A percentile compares a stretch with the other conserved stretches of the same genome.
Conservation (phyloP, 2,888 invertebrate species). For the Aleiodes leptofemur region DNA sequence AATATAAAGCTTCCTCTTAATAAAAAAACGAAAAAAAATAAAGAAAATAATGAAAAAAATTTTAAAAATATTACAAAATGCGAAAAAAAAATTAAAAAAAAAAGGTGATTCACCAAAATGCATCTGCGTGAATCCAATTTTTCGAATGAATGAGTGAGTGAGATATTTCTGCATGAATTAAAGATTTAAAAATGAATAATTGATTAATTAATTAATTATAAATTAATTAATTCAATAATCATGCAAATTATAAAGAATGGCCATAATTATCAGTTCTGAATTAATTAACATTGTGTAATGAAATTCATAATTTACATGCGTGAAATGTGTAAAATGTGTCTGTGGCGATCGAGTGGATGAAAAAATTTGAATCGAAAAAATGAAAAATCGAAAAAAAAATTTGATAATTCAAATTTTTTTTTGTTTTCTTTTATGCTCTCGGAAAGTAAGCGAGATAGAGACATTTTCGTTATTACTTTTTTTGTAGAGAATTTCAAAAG, state of each 20-base stretch:
- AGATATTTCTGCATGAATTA: no score
- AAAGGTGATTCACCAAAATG: slow-evolving; percentile 35
- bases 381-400: no score
- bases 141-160: slow-evolving; percentile 11
- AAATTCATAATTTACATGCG: slow-evolving; percentile 33
- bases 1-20: slow-evolving; percentile 39
- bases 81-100: slow-evolving; percentile 46
- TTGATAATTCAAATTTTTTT: no score
- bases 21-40: slow-evolving; percentile 29
- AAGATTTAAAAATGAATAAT: slow-evolving; percentile 27
- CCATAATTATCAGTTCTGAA: slow-evolving; percentile 56
- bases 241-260: slow-evolving; percentile 53
- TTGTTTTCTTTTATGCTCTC: no score
- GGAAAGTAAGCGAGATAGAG: no score
- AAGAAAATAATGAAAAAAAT: slow-evolving; percentile 27
- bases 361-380: not conserved
- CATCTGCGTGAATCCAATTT: not conserved
- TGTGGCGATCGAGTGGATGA: slow-evolving; percentile 50
- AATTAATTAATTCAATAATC: not conserved
- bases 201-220: no score
- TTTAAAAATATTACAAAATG: slow-evolving; percentile 42
- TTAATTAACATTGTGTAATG: slow-evolving; percentile 36
- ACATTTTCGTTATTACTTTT: no score
- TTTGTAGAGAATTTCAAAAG: no score
- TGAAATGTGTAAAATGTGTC: slow-evolving; percentile 32